Base-by-base conservation (phyloP, 2,888 invertebrate species). In the Leuctra nigra region DNA sequence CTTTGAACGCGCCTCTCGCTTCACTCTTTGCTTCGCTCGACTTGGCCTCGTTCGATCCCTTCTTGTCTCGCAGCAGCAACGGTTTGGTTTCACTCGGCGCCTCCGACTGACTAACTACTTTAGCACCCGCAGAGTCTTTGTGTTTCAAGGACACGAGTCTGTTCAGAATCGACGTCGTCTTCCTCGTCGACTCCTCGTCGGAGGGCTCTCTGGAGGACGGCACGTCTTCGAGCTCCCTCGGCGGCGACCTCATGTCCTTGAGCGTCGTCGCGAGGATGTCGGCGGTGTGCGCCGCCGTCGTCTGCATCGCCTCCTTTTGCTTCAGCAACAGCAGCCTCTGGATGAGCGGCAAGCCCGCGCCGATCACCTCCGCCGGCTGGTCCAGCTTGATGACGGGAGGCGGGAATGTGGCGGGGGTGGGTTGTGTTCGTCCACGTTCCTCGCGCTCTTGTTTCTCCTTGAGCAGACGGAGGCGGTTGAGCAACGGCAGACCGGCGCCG, bases 401-500 rank as follows among this genome's bases (percentile, higher is more conserved):
- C 20, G 53, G 33, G n/a, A 55, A 33, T 4, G 55, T 16, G 11
- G 18, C n/a, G 44, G 4, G 9, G 23, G 9, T 14, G 4, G 44
- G 9, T 14, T 18, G 36, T 1, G 54, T 22, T 16, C 53, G 55
- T 60, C 74, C 75, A 29, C 73, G 72, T 66, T 79, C 80, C 69
- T 81, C 80, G 66, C 77, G 76, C 64, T 85, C 86, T 73, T 91
- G 90, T 71, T 90, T 91, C 69, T 92, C 91, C 70, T 90, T 91
- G 0, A 92, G 77, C 41, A 91, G 73, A 66, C 88, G 84, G 53
- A 92, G 73, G 57, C 91, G 63, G 52, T 88, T 83, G 7, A 92
- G 72, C 23, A 92, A 72, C 0, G 91, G 92, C 54, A 91, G 73
- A 0, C 92, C 92, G 3, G 91, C 91, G 38, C 91, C 91, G 59